Base-by-base conservation (phyloP, 2,888 invertebrate genomes). In the Tanypteryx hageni region DNA sequence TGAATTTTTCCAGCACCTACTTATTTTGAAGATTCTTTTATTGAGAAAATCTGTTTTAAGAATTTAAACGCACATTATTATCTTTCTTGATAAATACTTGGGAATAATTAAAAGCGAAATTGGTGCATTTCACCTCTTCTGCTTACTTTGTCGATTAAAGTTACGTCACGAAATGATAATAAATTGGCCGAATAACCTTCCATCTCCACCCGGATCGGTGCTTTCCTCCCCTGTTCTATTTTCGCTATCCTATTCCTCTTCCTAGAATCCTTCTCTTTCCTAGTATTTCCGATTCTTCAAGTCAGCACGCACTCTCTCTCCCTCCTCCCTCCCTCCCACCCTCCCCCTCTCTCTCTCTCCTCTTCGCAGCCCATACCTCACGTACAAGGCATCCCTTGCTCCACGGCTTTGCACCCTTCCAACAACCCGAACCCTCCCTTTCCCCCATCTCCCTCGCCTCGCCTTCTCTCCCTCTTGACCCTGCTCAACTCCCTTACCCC, bases 181-280 rank as follows among this genome's bases (percentile, higher is more conserved):
- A 57, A 83, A 83, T 83, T 44, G 83, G 56, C 56, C 18, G 83
- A 83, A 18, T 44, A 44, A 16, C 56, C 83, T 83, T 44, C 83
- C 57, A 83, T 83, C 11, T 13, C 31, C 14, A 44, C 7, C 83
- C 83, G 16, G 44, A 56, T 44, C 44, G 57, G 83, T 83, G 18
- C 56, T 57, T 57, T 57, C 83, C n/a, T n/a, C 56, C 56, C 16
- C 16, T 56, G 56, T 56, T 18, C 64, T n/a, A 64, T 56, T 9
- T n/a, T 56, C 2, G 11, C 5, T 16, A 18, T 16, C 14, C 31
- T 22, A 14, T 31, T 16, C 27, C 7, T 44, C n/a, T n/a, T 57
- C 57, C 9, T n/a, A 57, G 56, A 57, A 44, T 83, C 18, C 57
- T 57, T 44, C 83, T 44, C 27, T 57, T 57, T 83, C 44, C 56